These are phyloP conservation scores for Caenorhabditis latens DNA, from an alignment of 1,140 invertebrate species.

Conservation along the genomic window DNA sequence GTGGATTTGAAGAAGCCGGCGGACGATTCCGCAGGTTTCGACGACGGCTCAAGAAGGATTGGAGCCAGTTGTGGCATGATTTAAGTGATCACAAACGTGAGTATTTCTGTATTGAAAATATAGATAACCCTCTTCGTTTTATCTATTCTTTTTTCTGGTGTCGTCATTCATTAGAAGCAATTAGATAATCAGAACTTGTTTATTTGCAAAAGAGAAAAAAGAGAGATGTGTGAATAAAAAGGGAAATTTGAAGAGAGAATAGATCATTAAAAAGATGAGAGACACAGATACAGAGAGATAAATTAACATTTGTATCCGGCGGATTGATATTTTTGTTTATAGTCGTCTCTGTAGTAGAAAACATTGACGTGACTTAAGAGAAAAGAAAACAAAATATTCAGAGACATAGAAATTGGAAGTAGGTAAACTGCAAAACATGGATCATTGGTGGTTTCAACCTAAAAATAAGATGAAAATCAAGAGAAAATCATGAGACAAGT, in stretches of 20 bases:
- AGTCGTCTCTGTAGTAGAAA: not conserved
- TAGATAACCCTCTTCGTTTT: not conserved
- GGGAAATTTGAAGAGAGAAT: not conserved
- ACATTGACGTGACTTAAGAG: no score
- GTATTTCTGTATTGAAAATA: not conserved
- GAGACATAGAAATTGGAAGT: no score
- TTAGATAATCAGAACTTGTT: constrained; percentile 52
- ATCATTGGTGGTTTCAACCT: not conserved
- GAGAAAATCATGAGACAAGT: not conserved
- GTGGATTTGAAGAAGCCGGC: constrained; percentile 5
- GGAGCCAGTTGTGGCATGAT: constrained; percentile 29
- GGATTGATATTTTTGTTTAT: not conserved
- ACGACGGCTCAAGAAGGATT: constrained; percentile 39
- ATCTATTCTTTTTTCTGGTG: not conserved
- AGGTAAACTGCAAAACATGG: no score
- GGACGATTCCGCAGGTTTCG: constrained; percentile 26
- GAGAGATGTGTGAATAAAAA: constrained; percentile 22
- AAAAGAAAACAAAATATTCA: no score
- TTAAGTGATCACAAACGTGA: constrained; percentile 39
- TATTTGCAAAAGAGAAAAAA: constrained; percentile 44
- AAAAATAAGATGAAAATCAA: not conserved
- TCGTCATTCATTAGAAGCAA: constrained; percentile 46
- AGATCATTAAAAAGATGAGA: not conserved
- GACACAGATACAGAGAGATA: not conserved
- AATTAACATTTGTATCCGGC: no score